Percentiles rank a stretch among this genome's conserved stretches.
Conservation (phyloP, 2,113 vertebrate genomes). For the Cyprinodon tularosa region DNA sequence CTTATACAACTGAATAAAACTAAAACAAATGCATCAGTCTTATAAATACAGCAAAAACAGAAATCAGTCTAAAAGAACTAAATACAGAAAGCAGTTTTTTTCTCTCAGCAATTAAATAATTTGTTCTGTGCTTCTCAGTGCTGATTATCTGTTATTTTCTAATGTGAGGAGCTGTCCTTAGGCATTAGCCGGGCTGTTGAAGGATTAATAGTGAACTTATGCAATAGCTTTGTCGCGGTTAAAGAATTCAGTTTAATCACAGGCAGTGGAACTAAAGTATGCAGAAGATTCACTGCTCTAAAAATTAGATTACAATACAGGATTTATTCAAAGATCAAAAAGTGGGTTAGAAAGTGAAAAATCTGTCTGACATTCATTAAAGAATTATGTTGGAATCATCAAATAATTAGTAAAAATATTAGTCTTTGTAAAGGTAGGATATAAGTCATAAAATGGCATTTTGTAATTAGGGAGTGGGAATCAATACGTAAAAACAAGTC, state of each 20-base stretch:
- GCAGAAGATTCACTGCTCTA: not conserved
- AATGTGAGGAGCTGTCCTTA: conserved; percentile 20
- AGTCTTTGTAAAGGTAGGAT: not conserved
- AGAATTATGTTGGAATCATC: not conserved
- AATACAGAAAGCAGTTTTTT: not conserved
- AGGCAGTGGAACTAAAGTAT: conserved; percentile 2
- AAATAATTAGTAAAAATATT: conserved; percentile 14
- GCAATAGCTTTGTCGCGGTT: conserved; percentile 26
- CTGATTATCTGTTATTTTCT: conserved; percentile 1
- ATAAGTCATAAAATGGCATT: conserved; percentile 4
- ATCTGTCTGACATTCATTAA: conserved; percentile 22
- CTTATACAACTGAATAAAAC: conserved; percentile 16
- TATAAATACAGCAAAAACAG: conserved; percentile 44
- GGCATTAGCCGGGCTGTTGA: conserved; percentile 18
- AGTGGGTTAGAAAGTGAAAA: not conserved
- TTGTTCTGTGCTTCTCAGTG: not conserved
- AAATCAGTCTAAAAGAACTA: conserved; percentile 11
- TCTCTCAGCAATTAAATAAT: not conserved
- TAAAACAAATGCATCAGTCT: conserved; percentile 48
- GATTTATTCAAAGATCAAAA: conserved; percentile 8
- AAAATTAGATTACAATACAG: conserved; percentile 17
- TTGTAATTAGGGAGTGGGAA: conserved; percentile 17
- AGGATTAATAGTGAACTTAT: conserved; percentile 18
- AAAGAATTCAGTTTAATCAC: conserved; percentile 11
- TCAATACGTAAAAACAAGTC: conserved; percentile 30